A percentile compares a stretch with the other conserved stretches of the same genome.
phyloP scores from a whole-genome alignment of 2,888 invertebrate species.

The Magallana nippona region DNA sequence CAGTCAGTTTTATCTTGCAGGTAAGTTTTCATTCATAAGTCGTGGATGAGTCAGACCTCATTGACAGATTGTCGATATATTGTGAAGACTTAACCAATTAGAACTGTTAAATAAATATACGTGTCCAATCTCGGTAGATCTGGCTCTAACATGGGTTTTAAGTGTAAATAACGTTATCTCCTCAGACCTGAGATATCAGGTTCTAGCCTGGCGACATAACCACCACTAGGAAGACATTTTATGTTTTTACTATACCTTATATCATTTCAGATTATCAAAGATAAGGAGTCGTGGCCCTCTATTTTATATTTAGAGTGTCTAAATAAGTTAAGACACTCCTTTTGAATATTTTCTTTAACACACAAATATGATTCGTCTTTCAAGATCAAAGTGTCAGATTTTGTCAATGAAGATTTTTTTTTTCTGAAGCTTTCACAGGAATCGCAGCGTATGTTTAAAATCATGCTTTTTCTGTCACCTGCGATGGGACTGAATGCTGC shows the following conservation, averaged over 20 bases:
- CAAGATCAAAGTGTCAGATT: slow-evolving; percentile 26
- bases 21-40: slow-evolving; percentile 26
- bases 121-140: not conserved
- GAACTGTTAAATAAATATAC: not conserved
- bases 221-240: not conserved
- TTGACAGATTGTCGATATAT: slow-evolving; percentile 17
- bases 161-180: slow-evolving; percentile 26
- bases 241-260: slow-evolving; percentile 6
- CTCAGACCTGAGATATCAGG: not conserved
- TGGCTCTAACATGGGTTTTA: slow-evolving; percentile 14
- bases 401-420: slow-evolving; percentile 11
- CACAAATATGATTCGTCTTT: not conserved
- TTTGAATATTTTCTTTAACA: not conserved
- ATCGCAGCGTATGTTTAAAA: slow-evolving; percentile 12
- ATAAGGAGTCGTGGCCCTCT: not conserved
- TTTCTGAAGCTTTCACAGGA: not conserved
- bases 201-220: not conserved
- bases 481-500: not conserved
- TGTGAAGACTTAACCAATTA: slow-evolving; percentile 11
- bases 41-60: not conserved
- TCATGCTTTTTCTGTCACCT: slow-evolving; percentile 14
- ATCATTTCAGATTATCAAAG: slow-evolving; percentile 13
- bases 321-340: slow-evolving; percentile 9
- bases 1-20: not conserved
- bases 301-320: not conserved